These are phyloP conservation scores for Phrynosoma platyrhinos DNA, from an alignment of 2,113 vertebrate genomes.

Conservation along the genomic window DNA sequence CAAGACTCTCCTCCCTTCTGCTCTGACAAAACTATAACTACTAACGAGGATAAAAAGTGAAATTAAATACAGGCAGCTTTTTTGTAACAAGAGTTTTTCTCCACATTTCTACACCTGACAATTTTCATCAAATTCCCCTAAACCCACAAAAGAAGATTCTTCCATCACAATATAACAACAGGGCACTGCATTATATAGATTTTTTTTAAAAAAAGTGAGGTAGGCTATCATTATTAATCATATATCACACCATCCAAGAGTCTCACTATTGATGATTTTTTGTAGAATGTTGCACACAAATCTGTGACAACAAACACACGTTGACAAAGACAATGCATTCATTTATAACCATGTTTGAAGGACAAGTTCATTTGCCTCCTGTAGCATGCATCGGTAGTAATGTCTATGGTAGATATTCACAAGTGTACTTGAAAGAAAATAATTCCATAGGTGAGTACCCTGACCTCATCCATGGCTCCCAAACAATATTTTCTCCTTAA, in stretches of 20 bases:
- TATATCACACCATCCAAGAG: too few relatives aligned
- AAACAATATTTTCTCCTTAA: not conserved
- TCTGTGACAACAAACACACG: not conserved
- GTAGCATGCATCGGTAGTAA: not conserved
- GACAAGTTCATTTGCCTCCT: not conserved
- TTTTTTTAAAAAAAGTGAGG: not conserved
- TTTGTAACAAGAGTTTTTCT: not conserved
- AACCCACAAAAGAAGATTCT: too few relatives aligned
- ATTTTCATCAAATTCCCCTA: too few relatives aligned
- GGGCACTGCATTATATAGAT: not conserved
- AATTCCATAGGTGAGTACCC: not conserved
- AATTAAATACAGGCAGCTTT: not conserved
- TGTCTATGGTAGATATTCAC: not conserved
- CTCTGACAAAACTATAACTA: not conserved
- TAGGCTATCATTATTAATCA: not conserved
- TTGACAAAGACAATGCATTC: not conserved
- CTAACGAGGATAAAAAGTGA: not conserved
- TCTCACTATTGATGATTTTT: not conserved
- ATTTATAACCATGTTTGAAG: not conserved
- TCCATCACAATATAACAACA: not conserved
- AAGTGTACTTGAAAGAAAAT: not conserved
- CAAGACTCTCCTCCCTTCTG: not conserved
- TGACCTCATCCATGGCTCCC: not conserved
- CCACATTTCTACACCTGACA: not conserved
- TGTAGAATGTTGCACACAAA: not conserved